These are phyloP conservation scores for Heterohyrax brucei DNA, from an alignment of 2,797 vertebrate genomes.

Conservation along the genomic window DNA sequence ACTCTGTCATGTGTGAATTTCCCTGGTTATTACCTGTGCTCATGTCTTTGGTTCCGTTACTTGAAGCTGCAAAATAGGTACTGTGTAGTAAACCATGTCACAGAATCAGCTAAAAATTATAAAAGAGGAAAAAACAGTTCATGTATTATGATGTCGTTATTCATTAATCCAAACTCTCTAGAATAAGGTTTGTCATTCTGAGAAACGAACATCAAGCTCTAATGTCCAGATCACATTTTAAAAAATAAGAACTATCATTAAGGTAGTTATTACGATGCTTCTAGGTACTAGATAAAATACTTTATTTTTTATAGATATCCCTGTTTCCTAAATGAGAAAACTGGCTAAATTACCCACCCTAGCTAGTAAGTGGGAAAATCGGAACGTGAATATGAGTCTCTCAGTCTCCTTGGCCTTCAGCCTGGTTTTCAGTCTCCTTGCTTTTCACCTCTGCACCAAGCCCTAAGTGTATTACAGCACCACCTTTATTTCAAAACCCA, in stretches of 20 bases:
- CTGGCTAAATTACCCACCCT: not conserved
- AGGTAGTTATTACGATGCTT: constrained; percentile 6
- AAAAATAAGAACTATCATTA: constrained; percentile 14
- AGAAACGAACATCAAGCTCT: not conserved
- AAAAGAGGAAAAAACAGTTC: not conserved
- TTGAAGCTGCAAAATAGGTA: not conserved
- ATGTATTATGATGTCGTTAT: not conserved
- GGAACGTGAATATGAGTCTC: not conserved
- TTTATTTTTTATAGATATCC: not conserved
- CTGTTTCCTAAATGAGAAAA: constrained; percentile 43
- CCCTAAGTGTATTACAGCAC: not conserved
- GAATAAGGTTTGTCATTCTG: not conserved
- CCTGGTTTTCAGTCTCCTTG: no score
- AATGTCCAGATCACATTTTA: not conserved
- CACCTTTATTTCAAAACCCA: not conserved
- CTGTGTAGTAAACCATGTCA: not conserved
- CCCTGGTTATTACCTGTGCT: not conserved
- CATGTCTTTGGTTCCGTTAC: not conserved
- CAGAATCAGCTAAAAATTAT: not conserved
- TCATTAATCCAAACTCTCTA: not conserved
- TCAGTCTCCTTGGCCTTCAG: not conserved
- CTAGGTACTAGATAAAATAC: not conserved
- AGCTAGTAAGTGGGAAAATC: not conserved
- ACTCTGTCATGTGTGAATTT: not conserved
- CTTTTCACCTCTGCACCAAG: constrained; percentile 26